Evolutionary conservation across 1,140 invertebrate species (phyloP).

Genomic region (Oppia nitens): DNA sequence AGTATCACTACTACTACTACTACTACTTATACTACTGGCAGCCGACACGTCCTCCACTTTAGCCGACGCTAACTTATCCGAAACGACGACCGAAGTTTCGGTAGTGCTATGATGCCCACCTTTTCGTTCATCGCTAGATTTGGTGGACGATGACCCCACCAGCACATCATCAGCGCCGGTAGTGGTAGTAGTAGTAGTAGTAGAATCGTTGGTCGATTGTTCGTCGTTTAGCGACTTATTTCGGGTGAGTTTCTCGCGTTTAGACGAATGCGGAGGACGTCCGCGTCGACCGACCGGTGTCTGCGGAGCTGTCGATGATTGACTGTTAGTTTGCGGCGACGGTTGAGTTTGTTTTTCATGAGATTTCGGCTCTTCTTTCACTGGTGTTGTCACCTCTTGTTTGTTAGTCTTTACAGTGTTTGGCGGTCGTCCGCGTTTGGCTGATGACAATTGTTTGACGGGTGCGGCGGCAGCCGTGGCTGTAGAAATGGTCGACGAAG

Average conservation of each 20-base stretch:
- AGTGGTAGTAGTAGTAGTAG: neutral
- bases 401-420: neutral
- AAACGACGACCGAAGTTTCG: neutral
- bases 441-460: too few relatives aligned
- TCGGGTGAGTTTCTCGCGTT: neutral
- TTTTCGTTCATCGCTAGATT: neutral
- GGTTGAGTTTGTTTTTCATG: neutral
- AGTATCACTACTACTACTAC: neutral
- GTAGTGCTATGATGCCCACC: neutral
- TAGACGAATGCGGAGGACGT: neutral
- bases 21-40: too few relatives aligned
- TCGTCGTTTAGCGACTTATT: neutral
- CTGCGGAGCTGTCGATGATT: neutral
- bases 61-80: neutral
- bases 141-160: too few relatives aligned
- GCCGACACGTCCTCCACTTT: neutral
- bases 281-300: neutral
- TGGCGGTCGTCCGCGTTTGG: neutral
- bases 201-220: neutral
- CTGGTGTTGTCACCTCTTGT: neutral
- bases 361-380: neutral
- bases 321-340: neutral
- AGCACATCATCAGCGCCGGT: too few relatives aligned
- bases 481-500: neutral
- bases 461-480: too few relatives aligned